Conservation (phyloP, 2,797 vertebrate species). For the Carduelis carduelis region DNA sequence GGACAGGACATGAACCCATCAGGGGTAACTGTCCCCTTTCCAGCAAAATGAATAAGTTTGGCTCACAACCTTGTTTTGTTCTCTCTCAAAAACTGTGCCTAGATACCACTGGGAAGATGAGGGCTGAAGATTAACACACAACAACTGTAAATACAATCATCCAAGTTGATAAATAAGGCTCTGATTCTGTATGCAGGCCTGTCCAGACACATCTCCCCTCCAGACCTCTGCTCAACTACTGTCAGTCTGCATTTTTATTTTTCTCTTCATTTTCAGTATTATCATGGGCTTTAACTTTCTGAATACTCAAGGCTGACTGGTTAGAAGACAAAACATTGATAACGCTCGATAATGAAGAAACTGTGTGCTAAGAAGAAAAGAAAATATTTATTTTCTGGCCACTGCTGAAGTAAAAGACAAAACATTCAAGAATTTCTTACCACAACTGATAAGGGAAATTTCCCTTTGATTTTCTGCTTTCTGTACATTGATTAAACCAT, state of each 20-base stretch:
- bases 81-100: neutral
- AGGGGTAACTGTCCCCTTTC: neutral
- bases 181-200: neutral
- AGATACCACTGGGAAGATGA: neutral
- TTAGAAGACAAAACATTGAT: slow-evolving; percentile 28
- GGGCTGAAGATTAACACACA: slow-evolving; percentile 5
- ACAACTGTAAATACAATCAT: neutral
- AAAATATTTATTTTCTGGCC: neutral
- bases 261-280: neutral
- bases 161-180: neutral
- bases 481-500: neutral
- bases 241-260: neutral
- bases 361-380: neutral
- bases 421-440: neutral
- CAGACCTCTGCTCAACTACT: neutral
- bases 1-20: neutral
- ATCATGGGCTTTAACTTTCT: neutral
- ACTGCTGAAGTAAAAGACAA: neutral
- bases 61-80: neutral
- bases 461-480: neutral
- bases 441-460: neutral
- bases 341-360: neutral
- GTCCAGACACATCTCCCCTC: neutral
- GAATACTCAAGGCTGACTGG: neutral
- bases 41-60: neutral